These are phyloP conservation scores for Halocaridina rubra DNA, from an alignment of 2,888 invertebrate genomes.

Conservation along the genomic window DNA sequence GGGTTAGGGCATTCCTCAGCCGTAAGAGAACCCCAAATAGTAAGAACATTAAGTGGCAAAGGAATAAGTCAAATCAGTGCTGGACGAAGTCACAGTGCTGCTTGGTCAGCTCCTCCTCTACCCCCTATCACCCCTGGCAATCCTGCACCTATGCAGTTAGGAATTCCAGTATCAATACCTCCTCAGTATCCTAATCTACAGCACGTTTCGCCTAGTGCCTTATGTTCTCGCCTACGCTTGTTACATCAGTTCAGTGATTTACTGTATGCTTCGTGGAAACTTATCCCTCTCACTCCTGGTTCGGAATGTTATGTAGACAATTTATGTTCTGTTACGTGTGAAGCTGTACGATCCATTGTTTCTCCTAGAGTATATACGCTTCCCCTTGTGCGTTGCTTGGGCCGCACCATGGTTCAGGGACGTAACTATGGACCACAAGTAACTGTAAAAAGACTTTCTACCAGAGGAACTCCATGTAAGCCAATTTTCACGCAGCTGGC, in stretches of 20 bases:
- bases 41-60: slow-evolving; percentile 72
- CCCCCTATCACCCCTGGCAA: slow-evolving; percentile 71
- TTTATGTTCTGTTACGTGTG: slow-evolving; percentile 48
- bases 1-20: slow-evolving; percentile 74
- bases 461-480: slow-evolving; percentile 73
- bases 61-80: slow-evolving; percentile 73
- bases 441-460: slow-evolving; percentile 74
- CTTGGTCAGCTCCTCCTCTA: slow-evolving; percentile 73
- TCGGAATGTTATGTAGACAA: slow-evolving; percentile 30
- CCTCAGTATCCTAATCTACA: slow-evolving; percentile 73
- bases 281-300: slow-evolving; percentile 54
- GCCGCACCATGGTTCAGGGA: slow-evolving; percentile 77
- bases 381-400: slow-evolving; percentile 75
- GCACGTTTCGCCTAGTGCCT: slow-evolving; percentile 71
- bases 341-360: slow-evolving; percentile 68
- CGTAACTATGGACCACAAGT: slow-evolving; percentile 77
- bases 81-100: slow-evolving; percentile 75
- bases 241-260: slow-evolving; percentile 76
- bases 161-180: slow-evolving; percentile 72
- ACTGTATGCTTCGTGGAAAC: slow-evolving; percentile 69
- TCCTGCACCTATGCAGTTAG: slow-evolving; percentile 71
- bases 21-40: slow-evolving; percentile 73
- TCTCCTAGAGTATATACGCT: slow-evolving; percentile 75
- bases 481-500: slow-evolving; percentile 76
- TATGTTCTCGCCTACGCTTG: slow-evolving; percentile 73